phyloP scores from a whole-genome alignment of 2,797 vertebrate genomes.

The Poecilia gillii region DNA sequence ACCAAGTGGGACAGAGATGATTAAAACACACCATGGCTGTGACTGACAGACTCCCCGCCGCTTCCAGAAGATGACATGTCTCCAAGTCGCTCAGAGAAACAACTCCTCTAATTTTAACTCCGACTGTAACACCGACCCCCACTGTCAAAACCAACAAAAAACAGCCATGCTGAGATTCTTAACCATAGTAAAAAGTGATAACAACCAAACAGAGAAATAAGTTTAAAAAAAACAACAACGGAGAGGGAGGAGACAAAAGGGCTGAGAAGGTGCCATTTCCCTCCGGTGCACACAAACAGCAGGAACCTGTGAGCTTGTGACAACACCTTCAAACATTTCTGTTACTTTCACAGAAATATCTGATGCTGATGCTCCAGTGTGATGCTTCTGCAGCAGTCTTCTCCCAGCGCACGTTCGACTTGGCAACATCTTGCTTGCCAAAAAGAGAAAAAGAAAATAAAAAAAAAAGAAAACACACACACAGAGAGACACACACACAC shows the following conservation, averaged over 20 bases:
- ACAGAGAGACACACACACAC: constrained; percentile 41
- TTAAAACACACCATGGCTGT: constrained; percentile 83
- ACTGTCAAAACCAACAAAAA: constrained; percentile 76
- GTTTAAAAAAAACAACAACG: constrained; percentile 78
- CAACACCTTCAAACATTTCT: constrained; percentile 84
- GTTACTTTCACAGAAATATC: constrained; percentile 83
- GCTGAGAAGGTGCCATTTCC: constrained; percentile 78
- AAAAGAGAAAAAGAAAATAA: constrained; percentile 41
- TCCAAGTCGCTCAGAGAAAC: constrained; percentile 75
- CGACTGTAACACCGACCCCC: constrained; percentile 73
- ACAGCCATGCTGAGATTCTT: constrained; percentile 72
- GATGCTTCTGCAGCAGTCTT: constrained; percentile 74
- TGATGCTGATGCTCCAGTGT: constrained; percentile 77
- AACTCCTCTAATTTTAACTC: constrained; percentile 83
- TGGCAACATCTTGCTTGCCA: constrained; percentile 70
- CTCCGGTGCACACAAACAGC: constrained; percentile 77
- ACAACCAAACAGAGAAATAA: constrained; percentile 80
- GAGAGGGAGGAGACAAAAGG: constrained; percentile 72
- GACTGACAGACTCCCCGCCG: constrained; percentile 82
- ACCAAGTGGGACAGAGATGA: constrained; percentile 83
- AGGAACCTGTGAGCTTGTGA: constrained; percentile 81
- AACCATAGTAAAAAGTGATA: constrained; percentile 77
- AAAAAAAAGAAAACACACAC: constrained; percentile 4
- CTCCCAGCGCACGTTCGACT: constrained; percentile 73
- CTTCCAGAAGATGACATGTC: constrained; percentile 78